A percentile compares a stretch with the other conserved stretches of the same genome.
These are phyloP conservation scores for Caenorhabditis sinica DNA, from an alignment of 2,888 invertebrate species.

Conservation along the genomic window DNA sequence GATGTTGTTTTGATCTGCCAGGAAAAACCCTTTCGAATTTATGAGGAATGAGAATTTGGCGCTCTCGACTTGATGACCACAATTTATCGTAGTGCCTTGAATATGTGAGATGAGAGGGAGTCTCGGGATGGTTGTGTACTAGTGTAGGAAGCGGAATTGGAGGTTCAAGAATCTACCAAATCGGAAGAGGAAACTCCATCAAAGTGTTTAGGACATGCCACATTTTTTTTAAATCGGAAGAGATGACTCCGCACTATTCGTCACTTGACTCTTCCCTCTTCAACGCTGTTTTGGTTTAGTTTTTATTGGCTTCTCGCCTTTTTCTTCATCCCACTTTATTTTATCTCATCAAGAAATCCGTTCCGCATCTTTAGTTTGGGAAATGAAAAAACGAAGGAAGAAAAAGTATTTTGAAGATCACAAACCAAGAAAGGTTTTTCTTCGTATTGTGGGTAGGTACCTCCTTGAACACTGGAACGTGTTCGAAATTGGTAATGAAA, in stretches of 20 bases:
- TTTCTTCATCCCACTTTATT: slow-evolving; percentile 15
- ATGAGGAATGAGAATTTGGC: background rate
- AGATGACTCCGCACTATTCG: slow-evolving; percentile 7
- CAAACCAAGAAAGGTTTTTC: slow-evolving; percentile 7
- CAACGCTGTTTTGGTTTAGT: background rate
- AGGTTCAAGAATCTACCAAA: slow-evolving; percentile 21
- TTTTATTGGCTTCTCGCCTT: slow-evolving; percentile 18
- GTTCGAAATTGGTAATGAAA: background rate
- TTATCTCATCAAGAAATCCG: slow-evolving; percentile 33
- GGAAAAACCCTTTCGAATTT: background rate
- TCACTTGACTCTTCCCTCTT: slow-evolving; percentile 5
- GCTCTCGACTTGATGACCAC: slow-evolving; percentile 15
- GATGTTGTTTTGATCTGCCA: slow-evolving; percentile 32
- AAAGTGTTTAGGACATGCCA: background rate
- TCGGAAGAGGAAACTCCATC: background rate
- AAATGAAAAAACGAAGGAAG: slow-evolving; percentile 5
- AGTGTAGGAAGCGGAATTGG: slow-evolving; percentile 21
- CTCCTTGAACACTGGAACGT: slow-evolving; percentile 1
- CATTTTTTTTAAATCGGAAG: slow-evolving; percentile 2
- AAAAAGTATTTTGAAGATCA: slow-evolving; percentile 4
- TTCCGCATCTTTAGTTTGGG: slow-evolving; percentile 12
- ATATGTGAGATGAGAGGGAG: background rate
- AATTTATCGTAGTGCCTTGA: slow-evolving; percentile 52
- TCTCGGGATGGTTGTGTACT: background rate
- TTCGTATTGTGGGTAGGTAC: background rate